phyloP scores from a whole-genome alignment of 2,113 vertebrate genomes.

The Ophthalmolycus amberensis region DNA sequence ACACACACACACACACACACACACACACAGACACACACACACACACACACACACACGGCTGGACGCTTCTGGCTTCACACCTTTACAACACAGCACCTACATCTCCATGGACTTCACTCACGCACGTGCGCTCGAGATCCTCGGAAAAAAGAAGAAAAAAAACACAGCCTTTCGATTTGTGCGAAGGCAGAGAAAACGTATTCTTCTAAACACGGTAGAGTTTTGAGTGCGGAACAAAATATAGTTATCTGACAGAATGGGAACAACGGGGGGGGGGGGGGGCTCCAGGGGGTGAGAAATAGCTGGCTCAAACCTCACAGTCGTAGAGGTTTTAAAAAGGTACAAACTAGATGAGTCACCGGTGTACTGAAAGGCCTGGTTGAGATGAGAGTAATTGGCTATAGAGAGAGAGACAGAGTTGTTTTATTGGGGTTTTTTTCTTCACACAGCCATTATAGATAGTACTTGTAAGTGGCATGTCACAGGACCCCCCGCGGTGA shows the following conservation, averaged over 20 bases:
- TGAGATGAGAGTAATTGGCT: slow-evolving; percentile 53
- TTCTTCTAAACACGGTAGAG: slow-evolving; percentile 19
- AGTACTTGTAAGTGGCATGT: slow-evolving; percentile 62
- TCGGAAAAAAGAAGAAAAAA: no score
- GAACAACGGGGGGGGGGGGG: slow-evolving; percentile 27
- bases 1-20: neutral
- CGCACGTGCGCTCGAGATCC: neutral
- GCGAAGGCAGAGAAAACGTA: neutral
- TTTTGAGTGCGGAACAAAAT: slow-evolving; percentile 52
- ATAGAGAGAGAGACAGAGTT: slow-evolving; percentile 17
- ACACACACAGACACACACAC: slow-evolving; percentile 22
- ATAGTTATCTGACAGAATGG: slow-evolving; percentile 61
- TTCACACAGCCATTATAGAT: slow-evolving; percentile 25
- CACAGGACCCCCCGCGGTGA: slow-evolving; percentile 35
- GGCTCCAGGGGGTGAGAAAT: slow-evolving; percentile 7
- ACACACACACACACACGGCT: neutral
- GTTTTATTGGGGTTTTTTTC: neutral
- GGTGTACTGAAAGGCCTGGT: slow-evolving; percentile 31
- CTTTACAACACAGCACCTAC: slow-evolving; percentile 3
- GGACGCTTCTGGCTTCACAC: slow-evolving; percentile 11
- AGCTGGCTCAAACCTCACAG: slow-evolving; percentile 28
- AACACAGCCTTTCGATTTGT: slow-evolving; percentile 19
- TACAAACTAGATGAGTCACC: slow-evolving; percentile 54
- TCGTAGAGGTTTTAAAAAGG: slow-evolving; percentile 53
- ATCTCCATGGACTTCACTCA: slow-evolving; percentile 12